Percentiles rank a stretch among this genome's conserved stretches.
These are phyloP conservation scores for Willisornis vidua DNA, from an alignment of 2,113 vertebrate species.

Conservation along the genomic window DNA sequence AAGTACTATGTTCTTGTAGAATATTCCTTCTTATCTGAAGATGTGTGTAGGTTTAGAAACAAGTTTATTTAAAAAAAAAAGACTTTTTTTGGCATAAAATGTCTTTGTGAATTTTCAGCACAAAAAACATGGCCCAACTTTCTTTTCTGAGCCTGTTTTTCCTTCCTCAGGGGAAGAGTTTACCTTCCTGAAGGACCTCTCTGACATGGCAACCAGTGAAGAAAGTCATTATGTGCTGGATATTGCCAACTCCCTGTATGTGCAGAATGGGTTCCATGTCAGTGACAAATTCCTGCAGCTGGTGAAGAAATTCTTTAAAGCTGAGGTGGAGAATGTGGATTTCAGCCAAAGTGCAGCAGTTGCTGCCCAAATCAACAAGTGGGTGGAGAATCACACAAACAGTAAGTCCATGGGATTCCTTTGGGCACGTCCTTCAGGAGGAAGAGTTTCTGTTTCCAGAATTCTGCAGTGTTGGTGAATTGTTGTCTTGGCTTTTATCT, in stretches of 20 bases:
- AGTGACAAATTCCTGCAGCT: slow-evolving; percentile 90
- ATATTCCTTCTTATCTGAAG: background rate
- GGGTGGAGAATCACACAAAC: slow-evolving; percentile 96
- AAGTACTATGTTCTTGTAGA: background rate
- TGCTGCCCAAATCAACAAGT: slow-evolving; percentile 90
- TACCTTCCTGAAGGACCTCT: slow-evolving; percentile 87
- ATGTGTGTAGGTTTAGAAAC: background rate
- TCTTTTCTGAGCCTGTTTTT: background rate
- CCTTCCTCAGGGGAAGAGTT: slow-evolving; percentile 86
- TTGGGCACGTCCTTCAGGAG: background rate
- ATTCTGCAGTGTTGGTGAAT: background rate
- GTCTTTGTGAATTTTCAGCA: background rate
- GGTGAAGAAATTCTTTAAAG: slow-evolving; percentile 90
- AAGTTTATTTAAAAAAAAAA: background rate
- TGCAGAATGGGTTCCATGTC: slow-evolving; percentile 89
- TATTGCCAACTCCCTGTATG: slow-evolving; percentile 90
- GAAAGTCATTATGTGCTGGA: slow-evolving; percentile 86
- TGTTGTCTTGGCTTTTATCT: background rate
- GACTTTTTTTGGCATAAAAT: background rate
- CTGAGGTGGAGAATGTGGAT: slow-evolving; percentile 88
- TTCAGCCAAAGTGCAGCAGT: slow-evolving; percentile 87
- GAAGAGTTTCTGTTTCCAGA: background rate
- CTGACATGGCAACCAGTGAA: slow-evolving; percentile 76
- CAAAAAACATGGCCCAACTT: background rate
- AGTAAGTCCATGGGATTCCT: slow-evolving; percentile 80